These are phyloP conservation scores for Drosophila barbarae DNA, from an alignment of 2,888 invertebrate genomes.

Conservation along the genomic window DNA sequence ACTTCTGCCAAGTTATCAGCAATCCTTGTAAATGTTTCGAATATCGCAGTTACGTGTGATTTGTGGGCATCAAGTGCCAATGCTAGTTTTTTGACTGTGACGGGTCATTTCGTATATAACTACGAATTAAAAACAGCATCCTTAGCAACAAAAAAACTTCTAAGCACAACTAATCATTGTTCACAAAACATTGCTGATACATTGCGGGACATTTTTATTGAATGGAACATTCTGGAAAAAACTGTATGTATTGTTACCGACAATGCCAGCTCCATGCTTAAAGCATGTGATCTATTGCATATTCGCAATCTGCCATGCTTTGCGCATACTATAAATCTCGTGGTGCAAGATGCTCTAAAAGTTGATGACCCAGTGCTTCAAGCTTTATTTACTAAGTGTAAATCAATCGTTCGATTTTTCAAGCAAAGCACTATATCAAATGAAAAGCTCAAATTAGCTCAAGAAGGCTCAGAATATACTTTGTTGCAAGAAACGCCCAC, in stretches of 20 bases:
- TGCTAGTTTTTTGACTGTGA: conserved; percentile 1
- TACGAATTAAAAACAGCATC: background rate
- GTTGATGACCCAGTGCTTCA: background rate
- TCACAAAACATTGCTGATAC: conserved; percentile 8
- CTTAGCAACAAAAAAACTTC: conserved; percentile 1
- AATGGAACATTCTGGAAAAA: conserved; percentile 4
- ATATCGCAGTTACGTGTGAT: no score
- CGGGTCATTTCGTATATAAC: background rate
- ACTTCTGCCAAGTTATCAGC: background rate
- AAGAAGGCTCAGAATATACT: conserved; percentile 19
- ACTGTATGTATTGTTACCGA: conserved; percentile 33
- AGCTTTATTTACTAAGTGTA: conserved; percentile 18
- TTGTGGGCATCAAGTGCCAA: conserved; percentile 1
- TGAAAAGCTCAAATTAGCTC: conserved; percentile 35
- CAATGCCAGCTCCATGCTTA: conserved; percentile 36
- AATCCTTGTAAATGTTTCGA: no score
- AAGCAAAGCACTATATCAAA: conserved; percentile 28
- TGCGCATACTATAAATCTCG: conserved; percentile 22
- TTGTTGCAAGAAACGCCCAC: conserved; percentile 6
- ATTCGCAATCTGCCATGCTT: conserved; percentile 40
- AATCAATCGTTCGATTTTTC: conserved; percentile 19
- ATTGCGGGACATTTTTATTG: background rate
- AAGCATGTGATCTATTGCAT: conserved; percentile 40
- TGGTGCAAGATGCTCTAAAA: background rate
- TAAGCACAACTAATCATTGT: background rate